phyloP scores from a whole-genome alignment of 1,140 invertebrate species.

The Coelopa frigida region DNA sequence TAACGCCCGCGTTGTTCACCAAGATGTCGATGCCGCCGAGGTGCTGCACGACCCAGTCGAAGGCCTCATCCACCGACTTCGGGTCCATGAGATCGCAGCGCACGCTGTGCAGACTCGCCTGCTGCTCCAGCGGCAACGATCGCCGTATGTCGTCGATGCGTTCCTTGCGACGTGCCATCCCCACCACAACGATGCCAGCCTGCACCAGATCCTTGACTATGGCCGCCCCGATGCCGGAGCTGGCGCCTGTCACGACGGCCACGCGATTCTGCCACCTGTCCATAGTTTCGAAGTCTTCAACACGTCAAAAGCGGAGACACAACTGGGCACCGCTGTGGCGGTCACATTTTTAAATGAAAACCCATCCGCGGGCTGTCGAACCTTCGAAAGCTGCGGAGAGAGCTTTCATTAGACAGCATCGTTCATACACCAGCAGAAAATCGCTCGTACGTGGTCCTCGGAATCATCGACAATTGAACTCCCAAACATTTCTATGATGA shows the following conservation, averaged over 20 bases:
- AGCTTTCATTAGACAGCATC: too few species aligned
- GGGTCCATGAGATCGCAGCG: constrained; percentile 60
- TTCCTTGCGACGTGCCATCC: constrained; percentile 33
- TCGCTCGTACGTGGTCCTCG: too few species aligned
- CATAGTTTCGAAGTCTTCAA: too few species aligned
- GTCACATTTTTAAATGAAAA: too few species aligned
- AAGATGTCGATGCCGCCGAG: constrained; percentile 62
- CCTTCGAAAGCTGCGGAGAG: too few species aligned
- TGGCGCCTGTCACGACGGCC: constrained; percentile 58
- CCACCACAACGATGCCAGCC: constrained; percentile 51
- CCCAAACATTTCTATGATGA: too few species aligned
- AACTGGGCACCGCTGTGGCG: too few species aligned
- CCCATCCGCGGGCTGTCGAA: too few species aligned
- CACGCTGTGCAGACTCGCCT: constrained; percentile 44
- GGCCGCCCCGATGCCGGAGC: constrained; percentile 55
- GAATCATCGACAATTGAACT: too few species aligned
- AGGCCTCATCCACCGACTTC: constrained; percentile 57
- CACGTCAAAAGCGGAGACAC: too few species aligned
- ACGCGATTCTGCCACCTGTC: constrained; percentile 52
- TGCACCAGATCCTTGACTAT: constrained; percentile 47
- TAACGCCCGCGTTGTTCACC: constrained; percentile 66
- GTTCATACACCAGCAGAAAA: too few species aligned
- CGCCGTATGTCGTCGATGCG: constrained; percentile 27
- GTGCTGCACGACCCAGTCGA: constrained; percentile 54
- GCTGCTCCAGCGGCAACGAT: constrained; percentile 27